Evolutionary conservation across 1,140 invertebrate species (phyloP), one percentile per base, ranked within the genome.

Genomic region (Pseudomyrmex cubaensis): DNA sequence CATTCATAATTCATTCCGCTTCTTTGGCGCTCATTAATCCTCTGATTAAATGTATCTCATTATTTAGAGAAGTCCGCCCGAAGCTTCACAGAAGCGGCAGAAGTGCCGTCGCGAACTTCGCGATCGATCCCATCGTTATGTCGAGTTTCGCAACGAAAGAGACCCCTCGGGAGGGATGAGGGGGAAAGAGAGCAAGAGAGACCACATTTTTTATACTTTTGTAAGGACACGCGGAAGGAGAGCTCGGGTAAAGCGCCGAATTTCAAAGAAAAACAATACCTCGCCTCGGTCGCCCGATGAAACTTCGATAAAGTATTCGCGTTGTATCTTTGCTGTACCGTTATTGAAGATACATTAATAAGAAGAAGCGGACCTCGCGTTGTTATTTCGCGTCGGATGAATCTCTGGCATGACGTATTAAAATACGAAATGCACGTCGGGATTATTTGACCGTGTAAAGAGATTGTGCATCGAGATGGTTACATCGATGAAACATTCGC

Each of bases 1-100:
- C 87, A 93, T 92, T 92, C 91, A 92, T 93, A 91, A 92, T 93
- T 93, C 91, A 93, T 92, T 91, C 91, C 87, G 85, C 87, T 91
- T 89, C 89, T 92, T 90, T 84, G 85, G 80, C 88, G 87, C 89
- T 92, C 88, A 92, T 93, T 93, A 93, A 93, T 91, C 90, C 91
- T 89, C 90, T 91, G 92, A 92, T 91, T 91, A 90, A 90, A 90
- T 90, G 91, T 89, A 90, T 91, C 92, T 93, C 90, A 91, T 93
- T 91, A 92, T 90, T 89, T 89, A 85, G 86, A 84, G 86, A 89
- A 89, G 85, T 72, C 82, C 75, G 63, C 48, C 56, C 44, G 67
- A 59, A 64, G 85, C 83, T 84, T 87, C 82, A 84, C 86, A 85
- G 86, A 87, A 87, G 85, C 85, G 82, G 82, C 85, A 75, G 74